Evolutionary conservation across 2,113 vertebrate genomes (phyloP).

Genomic region (Phocoena phocoena): DNA sequence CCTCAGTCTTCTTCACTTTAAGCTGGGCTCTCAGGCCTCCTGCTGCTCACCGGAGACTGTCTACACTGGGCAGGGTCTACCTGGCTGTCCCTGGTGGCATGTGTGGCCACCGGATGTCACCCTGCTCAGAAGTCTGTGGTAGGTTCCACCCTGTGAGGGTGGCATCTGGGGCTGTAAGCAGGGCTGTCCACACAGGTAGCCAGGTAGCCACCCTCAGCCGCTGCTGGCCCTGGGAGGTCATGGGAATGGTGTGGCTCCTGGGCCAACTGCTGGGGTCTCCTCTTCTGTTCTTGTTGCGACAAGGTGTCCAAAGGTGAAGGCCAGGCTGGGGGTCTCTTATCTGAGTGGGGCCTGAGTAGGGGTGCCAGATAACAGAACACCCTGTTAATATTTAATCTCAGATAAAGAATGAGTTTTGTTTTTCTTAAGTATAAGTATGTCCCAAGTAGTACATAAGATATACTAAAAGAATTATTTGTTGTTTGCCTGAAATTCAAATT

Average conservation of each 20-base stretch:
- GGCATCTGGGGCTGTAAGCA: background rate
- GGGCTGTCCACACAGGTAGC: background rate
- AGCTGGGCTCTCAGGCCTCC: background rate
- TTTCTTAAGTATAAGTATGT: background rate
- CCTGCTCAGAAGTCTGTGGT: background rate
- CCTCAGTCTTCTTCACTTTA: background rate
- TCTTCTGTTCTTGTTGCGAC: background rate
- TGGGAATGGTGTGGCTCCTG: too few species aligned
- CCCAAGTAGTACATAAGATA: background rate
- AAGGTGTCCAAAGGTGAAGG: background rate
- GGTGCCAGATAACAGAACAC: background rate
- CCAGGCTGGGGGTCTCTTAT: background rate
- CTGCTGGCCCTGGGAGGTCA: background rate
- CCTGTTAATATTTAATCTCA: background rate
- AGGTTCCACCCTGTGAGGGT: background rate
- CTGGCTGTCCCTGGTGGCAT: background rate
- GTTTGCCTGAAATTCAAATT: background rate
- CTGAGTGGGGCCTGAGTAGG: background rate
- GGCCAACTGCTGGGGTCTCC: background rate
- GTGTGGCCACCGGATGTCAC: background rate
- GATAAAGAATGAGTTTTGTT: background rate
- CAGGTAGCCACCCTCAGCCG: background rate
- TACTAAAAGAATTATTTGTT: background rate
- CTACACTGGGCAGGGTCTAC: background rate
- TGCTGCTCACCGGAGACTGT: background rate